Evolutionary conservation across 2,797 vertebrate species (phyloP), one percentile per base, ranked within the genome.

Genomic region (Epinephelus malabaricus): DNA sequence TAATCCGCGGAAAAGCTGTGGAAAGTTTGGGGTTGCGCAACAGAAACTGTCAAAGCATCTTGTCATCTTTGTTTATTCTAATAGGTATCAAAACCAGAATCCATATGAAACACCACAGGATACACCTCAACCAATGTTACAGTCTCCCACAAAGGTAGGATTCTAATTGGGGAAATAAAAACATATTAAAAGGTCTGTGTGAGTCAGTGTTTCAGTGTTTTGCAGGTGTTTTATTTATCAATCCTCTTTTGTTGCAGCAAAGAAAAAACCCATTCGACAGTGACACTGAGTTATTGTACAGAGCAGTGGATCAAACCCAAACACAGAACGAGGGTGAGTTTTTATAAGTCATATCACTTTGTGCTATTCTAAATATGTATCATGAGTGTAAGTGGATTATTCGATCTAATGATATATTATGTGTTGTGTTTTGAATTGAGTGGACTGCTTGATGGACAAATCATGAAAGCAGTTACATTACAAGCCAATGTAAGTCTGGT

Each of bases 201-300:
- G 18, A 45, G 21, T 23, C 4, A 2, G 10, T 23, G 43, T 1
- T 34, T 69, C 3, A 27, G 8, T 67, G 25, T 49, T 4, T 49
- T 53, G 5, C 14, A 66, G 15, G 30, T 74, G 14, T 54, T 56
- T 10, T 8, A 54, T 53, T 12, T 46, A 25, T 60, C 0, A 19
- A 49, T 68, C 15, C 71, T 59, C 27, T 88, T 92, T 74, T 75
- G 13, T 90, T 93, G 53, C 82, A 97, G 96, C 92, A 93, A 92
- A 97, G 97, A 87, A 94, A 92, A 92, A 99, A 98, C 91, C 97
- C 97, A 0, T 98, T 98, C 90, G 96, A 97, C 92, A 93, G 40
- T 30, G 89, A 87, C 1, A 3, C 0, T 12, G 40, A 12, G 40
- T 43, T 43, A 43, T 11, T 43, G 40, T 9, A 43, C 40, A 3